A percentile compares a stretch with the other conserved stretches of the same genome.
phyloP scores from a whole-genome alignment of 1,140 invertebrate genomes.

The Dendroctonus ponderosae region DNA sequence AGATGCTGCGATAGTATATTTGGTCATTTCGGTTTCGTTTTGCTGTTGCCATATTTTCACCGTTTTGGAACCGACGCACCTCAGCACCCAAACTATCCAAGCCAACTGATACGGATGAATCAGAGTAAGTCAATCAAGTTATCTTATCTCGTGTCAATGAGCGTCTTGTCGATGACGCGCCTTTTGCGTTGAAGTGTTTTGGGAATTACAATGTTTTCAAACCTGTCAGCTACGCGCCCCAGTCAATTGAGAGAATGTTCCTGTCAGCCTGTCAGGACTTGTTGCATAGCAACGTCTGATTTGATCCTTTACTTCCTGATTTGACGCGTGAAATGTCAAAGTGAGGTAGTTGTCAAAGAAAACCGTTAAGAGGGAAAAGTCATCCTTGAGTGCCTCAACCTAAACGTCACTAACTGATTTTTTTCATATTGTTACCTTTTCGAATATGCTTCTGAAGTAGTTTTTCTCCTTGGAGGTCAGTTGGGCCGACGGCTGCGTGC shows the following conservation, averaged over 20 bases:
- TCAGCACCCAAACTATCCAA: not conserved
- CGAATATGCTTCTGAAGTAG: conserved; percentile 4
- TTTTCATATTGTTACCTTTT: conserved; percentile 5
- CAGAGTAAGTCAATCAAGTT: not conserved
- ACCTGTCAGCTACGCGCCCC: no score
- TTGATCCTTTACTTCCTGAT: no score
- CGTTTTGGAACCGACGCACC: not conserved
- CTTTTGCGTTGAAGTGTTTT: not conserved
- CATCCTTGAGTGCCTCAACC: no score
- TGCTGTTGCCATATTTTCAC: not conserved
- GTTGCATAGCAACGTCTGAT: no score
- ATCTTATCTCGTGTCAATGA: not conserved
- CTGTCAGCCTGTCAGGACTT: no score
- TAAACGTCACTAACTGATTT: no score
- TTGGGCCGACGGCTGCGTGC: not conserved
- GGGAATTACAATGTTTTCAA: not conserved
- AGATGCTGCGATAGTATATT: no score
- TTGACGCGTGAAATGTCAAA: no score
- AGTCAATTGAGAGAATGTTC: no score
- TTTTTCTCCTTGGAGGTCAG: not conserved
- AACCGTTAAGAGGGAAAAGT: not conserved
- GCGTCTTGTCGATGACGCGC: not conserved
- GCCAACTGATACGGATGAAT: not conserved
- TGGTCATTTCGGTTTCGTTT: not conserved
- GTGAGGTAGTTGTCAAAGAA: no score